These are phyloP conservation scores for Streptopelia turtur DNA, from an alignment of 2,797 vertebrate species.

Conservation along the genomic window DNA sequence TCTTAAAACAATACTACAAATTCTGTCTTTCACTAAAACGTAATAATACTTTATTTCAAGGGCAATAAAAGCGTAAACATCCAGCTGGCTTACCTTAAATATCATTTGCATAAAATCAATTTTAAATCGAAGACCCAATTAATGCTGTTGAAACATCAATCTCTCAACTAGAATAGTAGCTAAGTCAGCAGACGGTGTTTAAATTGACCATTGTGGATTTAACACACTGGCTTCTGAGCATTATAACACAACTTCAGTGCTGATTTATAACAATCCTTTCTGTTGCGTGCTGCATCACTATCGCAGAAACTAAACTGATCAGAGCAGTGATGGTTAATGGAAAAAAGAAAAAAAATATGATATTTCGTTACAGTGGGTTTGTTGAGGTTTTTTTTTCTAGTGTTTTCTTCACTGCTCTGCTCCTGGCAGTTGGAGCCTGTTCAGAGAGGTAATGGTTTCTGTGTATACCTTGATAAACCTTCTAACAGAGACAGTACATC, in stretches of 20 bases:
- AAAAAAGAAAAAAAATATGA: neutral
- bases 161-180: neutral
- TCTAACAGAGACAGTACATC: too few relatives aligned
- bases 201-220: neutral
- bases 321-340: neutral
- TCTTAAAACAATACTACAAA: neutral
- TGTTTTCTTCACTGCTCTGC: neutral
- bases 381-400: fast-evolving
- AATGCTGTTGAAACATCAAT: neutral
- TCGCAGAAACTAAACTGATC: neutral
- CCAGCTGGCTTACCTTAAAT: neutral
- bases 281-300: neutral
- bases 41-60: neutral
- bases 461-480: neutral
- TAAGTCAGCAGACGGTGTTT: neutral
- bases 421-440: neutral
- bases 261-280: neutral
- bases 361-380: fast-evolving
- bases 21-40: neutral
- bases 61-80: neutral
- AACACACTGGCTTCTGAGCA: neutral
- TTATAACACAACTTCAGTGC: neutral
- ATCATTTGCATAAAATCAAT: neutral
- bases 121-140: neutral
- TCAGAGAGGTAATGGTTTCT: neutral